Base-by-base conservation (phyloP, 2,888 invertebrate species). In the Frankliniella intonsa region DNA sequence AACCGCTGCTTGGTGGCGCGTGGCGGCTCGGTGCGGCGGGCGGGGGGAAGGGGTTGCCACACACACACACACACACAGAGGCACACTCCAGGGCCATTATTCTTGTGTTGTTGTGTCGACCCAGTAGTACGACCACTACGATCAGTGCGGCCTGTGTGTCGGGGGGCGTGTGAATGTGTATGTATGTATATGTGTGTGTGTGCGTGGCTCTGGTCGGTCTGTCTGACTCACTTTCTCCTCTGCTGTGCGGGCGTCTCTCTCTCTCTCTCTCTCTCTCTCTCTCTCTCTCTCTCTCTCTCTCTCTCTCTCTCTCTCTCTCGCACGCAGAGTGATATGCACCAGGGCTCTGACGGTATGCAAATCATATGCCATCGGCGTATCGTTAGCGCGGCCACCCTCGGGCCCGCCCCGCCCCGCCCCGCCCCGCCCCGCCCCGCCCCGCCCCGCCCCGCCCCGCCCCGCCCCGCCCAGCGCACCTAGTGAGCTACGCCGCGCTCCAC, bases 1-100 rank as follows among this genome's bases (percentile, higher is more conserved):
- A 76, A 76, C 69, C 69, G 69, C 69, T 76, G 69, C 69, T 76
- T 76, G 69, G 69, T 76, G 69, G 69, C 69, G 69, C 69, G 69
- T 76, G 69, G 69, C 69, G 62, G 62, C n/a, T 11, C 14, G 62
- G 62, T 19, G 62, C 19, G 62, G 62, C n/a, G 17, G 55, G 55
- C 17, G 14, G 55, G 25, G 69, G 69, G 69, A 76, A 76, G 69
- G 69, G 69, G n/a, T 76, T 76, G 69, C 19, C 69, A 76, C 69
- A 76, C 69, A 76, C 69, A 25, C 69, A 76, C 69, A 76, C 69
- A 76, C 69, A 76, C 69, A 76, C 69, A 76, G 22, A 76, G 22
- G 12, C 22, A 25, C 69, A 25, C 22, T n/a, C 69, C 69, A 76
- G 25, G 25, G 69, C 69, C 65, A 69, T 81, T 81, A 65, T 55